Evolutionary conservation across 2,888 invertebrate species (phyloP).

Genomic region (Cheilosia pagana): DNA sequence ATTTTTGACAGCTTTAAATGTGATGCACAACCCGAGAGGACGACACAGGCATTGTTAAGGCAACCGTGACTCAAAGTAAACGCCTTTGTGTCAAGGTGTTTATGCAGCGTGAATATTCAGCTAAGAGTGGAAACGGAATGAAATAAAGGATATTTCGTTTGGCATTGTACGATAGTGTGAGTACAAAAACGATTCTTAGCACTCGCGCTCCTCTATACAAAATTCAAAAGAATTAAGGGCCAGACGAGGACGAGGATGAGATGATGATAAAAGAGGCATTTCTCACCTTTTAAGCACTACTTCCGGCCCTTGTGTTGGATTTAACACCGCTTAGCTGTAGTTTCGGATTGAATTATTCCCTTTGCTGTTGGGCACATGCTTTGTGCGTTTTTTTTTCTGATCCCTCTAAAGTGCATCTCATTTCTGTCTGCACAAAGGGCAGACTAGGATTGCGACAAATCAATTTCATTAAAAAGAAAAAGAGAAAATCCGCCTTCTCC

Average conservation of each 20-base stretch:
- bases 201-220: background rate
- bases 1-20: conserved; percentile 57
- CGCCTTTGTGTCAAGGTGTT: conserved; percentile 46
- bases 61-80: conserved; percentile 33
- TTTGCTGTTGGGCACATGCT: conserved; percentile 12
- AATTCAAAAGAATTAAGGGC: conserved; percentile 9
- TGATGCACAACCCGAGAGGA: background rate
- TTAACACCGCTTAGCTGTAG: conserved; percentile 47
- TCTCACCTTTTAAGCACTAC: conserved; percentile 71
- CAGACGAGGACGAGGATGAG: background rate
- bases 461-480: conserved; percentile 69
- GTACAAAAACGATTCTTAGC: conserved; percentile 21
- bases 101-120: conserved; percentile 11
- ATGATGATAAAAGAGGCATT: conserved; percentile 48
- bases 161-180: conserved; percentile 18
- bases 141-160: conserved; percentile 32
- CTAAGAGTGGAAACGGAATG: background rate
- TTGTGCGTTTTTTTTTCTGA: conserved; percentile 38
- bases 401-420: conserved; percentile 55
- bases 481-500: conserved; percentile 22
- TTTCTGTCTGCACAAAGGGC: conserved; percentile 54
- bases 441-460: conserved; percentile 51
- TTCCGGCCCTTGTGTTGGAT: conserved; percentile 61
- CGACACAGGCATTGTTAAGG: conserved; percentile 7
- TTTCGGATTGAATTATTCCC: conserved; percentile 44